Evolutionary conservation across 2,888 invertebrate genomes (phyloP).

Genomic region (Eupithecia inturbata): DNA sequence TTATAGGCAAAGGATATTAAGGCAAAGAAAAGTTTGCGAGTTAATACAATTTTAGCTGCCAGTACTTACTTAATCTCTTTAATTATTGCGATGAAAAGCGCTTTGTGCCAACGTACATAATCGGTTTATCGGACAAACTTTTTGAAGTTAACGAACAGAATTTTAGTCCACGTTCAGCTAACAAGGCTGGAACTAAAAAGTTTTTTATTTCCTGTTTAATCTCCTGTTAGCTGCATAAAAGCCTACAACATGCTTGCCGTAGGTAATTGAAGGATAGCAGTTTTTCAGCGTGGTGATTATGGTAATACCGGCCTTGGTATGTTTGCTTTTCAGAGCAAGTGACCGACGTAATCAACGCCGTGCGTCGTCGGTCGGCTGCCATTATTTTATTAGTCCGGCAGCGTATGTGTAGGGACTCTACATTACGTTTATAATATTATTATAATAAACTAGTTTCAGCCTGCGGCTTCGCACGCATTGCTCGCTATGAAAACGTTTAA

Average conservation of each 20-base stretch:
- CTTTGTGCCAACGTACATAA: conserved; percentile 56
- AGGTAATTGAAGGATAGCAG: not conserved
- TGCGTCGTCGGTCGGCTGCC: not conserved
- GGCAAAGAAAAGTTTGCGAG: too few species aligned
- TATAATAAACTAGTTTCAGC: too few species aligned
- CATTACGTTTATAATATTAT: not conserved
- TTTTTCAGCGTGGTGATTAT: not conserved
- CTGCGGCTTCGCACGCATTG: too few species aligned
- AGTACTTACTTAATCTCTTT: conserved; percentile 25
- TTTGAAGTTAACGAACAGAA: conserved; percentile 53
- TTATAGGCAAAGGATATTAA: too few species aligned
- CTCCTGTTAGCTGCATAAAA: not conserved
- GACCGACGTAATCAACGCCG: not conserved
- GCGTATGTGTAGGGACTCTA: not conserved
- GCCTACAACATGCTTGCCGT: not conserved
- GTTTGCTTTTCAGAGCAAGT: too few species aligned
- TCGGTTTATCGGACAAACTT: conserved; percentile 62
- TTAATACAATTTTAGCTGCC: conserved; percentile 8
- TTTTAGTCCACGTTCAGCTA: conserved; percentile 46
- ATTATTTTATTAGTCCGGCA: not conserved
- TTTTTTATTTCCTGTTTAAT: conserved; percentile 14
- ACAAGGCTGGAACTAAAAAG: conserved; percentile 39
- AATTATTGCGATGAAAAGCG: conserved; percentile 40
- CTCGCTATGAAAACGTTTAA: too few species aligned
- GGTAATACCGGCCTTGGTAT: not conserved